Percentiles rank a stretch among this genome's conserved stretches.
These are phyloP conservation scores for Thereva unica DNA, from an alignment of 2,888 invertebrate genomes.

Conservation along the genomic window DNA sequence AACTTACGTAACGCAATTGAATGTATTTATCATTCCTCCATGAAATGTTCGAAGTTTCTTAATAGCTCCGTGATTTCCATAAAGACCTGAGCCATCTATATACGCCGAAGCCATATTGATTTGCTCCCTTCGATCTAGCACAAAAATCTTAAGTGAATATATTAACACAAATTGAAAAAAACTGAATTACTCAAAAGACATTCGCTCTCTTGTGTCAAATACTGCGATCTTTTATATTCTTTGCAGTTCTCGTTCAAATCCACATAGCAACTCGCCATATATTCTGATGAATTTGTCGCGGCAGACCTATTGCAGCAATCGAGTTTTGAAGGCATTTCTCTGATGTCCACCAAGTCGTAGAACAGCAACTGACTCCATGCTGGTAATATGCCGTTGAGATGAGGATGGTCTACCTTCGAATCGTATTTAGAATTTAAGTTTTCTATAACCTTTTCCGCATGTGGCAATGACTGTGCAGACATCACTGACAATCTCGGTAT, in stretches of 20 bases:
- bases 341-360: slow-evolving; percentile 71
- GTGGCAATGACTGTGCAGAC: slow-evolving; percentile 66
- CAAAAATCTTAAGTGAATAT: slow-evolving; percentile 7
- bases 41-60: slow-evolving; percentile 71
- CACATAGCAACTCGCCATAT: slow-evolving; percentile 62
- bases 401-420: slow-evolving; percentile 65
- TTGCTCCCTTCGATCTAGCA: slow-evolving; percentile 72
- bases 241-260: slow-evolving; percentile 60
- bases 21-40: slow-evolving; percentile 71
- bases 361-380: slow-evolving; percentile 79
- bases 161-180: neutral
- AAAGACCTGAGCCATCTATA: slow-evolving; percentile 81
- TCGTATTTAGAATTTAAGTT: slow-evolving; percentile 63
- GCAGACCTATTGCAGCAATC: slow-evolving; percentile 57
- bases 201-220: slow-evolving; percentile 65
- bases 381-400: slow-evolving; percentile 75
- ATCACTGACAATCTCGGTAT: slow-evolving; percentile 59
- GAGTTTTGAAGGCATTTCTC: slow-evolving; percentile 63
- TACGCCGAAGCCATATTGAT: slow-evolving; percentile 84
- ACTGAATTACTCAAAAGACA: slow-evolving; percentile 62
- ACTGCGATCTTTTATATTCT: slow-evolving; percentile 72
- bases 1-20: slow-evolving; percentile 60
- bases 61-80: slow-evolving; percentile 75
- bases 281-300: neutral
- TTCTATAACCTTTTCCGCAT: slow-evolving; percentile 64